Evolutionary conservation across 2,888 invertebrate genomes (phyloP), one percentile per base, ranked within the genome.

Genomic region (Euplagia quadripunctaria): DNA sequence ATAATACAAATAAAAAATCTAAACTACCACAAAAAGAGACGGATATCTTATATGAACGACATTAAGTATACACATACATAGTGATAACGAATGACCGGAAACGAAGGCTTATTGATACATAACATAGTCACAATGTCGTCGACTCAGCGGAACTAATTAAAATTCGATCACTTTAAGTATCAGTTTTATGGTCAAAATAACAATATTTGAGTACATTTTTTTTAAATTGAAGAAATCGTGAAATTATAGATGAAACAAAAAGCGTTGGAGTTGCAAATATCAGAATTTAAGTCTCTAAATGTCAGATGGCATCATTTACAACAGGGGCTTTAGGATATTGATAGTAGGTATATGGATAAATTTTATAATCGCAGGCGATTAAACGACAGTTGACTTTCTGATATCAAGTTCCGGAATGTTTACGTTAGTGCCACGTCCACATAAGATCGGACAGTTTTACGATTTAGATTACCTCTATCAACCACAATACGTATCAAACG

Each of bases 391-490:
- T 69, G 61, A 49, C 69, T 46, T 63, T 31, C 61, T 49, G 52
- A 63, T 46, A 55, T 41, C 31, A 68, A 68, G 43, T 68, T 68
- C 46, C 43, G 51, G 17, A 41, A 14, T 68, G n/a, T 41, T 68
- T 2, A 31, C 31, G 17, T 58, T 8, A 64, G 31, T 41, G 70
- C 68, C 68, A 71, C 72, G 76, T 82, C 76, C 74, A 78, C 73
- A 66, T 71, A 79, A 74, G 78, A 81, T 75, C 68, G 58, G 80
- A 85, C 87, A 82, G 83, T 83, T 92, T 90, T 92, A 91, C 85
- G 88, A 88, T 75, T 79, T 72, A 71, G 86, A 91, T 89, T 87
- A 85, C 78, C 81, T 82, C 84, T 86, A 88, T 87, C 88, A 79
- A 87, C 80, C 75, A 88, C 86, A 88, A 87, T 87, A 87, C 85